Conservation (phyloP, 2,888 invertebrate species). For the Deladenus siricidicola region DNA sequence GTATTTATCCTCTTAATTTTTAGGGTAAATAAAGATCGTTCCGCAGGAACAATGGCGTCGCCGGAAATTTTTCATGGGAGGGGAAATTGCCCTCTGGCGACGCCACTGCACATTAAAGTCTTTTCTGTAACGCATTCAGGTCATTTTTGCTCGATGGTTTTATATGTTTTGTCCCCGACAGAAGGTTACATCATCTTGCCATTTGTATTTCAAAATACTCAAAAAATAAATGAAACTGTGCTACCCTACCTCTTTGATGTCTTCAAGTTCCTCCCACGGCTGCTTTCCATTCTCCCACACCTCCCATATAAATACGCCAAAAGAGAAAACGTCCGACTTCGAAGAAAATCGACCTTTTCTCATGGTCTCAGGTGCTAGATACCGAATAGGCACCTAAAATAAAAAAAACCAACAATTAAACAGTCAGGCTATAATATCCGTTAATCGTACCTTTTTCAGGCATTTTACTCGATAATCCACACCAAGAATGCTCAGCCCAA, state of each 20-base stretch:
- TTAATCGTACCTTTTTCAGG: conserved; percentile 31
- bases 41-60: too few species aligned
- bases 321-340: conserved; percentile 10
- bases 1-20: too few species aligned
- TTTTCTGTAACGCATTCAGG: too few species aligned
- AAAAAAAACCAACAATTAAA: background rate
- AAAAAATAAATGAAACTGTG: background rate
- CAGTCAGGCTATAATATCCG: background rate
- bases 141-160: too few species aligned
- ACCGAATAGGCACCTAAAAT: background rate
- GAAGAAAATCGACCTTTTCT: conserved; percentile 6
- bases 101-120: too few species aligned
- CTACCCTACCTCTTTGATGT: background rate
- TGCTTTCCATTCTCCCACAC: conserved; percentile 8
- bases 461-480: conserved; percentile 33
- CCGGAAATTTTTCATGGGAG: too few species aligned
- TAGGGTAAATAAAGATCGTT: too few species aligned
- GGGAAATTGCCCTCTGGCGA: too few species aligned
- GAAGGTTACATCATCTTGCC: background rate
- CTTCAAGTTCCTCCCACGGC: conserved; percentile 9
- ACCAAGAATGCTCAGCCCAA: conserved; percentile 36
- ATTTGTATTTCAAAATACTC: background rate
- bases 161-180: too few species aligned
- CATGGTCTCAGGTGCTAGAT: conserved; percentile 11
- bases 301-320: conserved; percentile 8